phyloP scores from a whole-genome alignment of 2,113 vertebrate genomes.

The Peromyscus maniculatus region DNA sequence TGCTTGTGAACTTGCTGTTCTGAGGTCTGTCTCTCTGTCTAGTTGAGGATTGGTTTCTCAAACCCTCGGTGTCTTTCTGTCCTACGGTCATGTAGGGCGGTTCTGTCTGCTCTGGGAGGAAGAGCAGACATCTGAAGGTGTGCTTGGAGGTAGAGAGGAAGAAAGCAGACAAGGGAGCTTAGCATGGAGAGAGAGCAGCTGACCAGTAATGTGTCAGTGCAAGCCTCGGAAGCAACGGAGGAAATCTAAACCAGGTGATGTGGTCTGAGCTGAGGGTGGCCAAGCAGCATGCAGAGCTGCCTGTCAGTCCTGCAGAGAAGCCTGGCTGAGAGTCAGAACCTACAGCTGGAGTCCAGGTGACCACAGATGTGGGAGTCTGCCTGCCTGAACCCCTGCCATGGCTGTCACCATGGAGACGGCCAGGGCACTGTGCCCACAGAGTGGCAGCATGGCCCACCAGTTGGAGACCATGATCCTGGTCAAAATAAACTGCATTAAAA shows the following conservation, averaged over 20 bases:
- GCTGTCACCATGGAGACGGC: background rate
- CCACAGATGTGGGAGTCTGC: background rate
- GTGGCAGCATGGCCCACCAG: background rate
- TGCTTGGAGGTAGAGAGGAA: background rate
- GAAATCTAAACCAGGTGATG: background rate
- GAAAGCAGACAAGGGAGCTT: background rate
- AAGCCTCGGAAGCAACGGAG: background rate
- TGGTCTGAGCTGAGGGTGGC: background rate
- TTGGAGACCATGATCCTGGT: background rate
- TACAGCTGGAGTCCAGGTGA: background rate
- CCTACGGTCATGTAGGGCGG: background rate
- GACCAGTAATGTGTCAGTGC: background rate
- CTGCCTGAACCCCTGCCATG: background rate
- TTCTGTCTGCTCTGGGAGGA: background rate
- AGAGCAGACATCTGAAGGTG: background rate
- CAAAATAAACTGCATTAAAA: background rate
- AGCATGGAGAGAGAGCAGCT: background rate
- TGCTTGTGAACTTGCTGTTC: background rate
- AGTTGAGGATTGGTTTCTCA: background rate
- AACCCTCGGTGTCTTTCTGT: conserved; percentile 14
- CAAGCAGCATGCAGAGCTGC: accelerated
- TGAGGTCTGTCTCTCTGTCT: background rate
- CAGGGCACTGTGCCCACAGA: background rate
- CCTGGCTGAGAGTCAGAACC: background rate
- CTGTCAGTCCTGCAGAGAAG: background rate